Base-by-base conservation (phyloP, 2,113 vertebrate genomes). In the Daphoenositta chrysoptera region DNA sequence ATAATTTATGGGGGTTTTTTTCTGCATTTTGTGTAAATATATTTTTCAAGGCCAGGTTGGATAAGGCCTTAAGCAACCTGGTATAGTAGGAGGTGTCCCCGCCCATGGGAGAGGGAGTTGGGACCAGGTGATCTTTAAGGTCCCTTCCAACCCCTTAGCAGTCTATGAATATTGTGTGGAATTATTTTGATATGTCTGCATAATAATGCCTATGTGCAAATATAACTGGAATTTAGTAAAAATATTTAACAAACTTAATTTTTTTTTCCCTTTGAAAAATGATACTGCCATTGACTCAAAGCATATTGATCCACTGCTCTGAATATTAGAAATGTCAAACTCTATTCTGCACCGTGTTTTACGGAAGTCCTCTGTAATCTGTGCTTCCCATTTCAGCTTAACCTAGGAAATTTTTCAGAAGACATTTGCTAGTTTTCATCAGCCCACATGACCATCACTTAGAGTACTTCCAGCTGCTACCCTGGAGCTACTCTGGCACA, bases 1-100 rank as follows among this genome's bases (percentile, higher is more conserved):
- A n/a, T 31, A 1, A 35, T n/a, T 82, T 48, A 1, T 7, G 11
- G 21, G 35, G 1, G 6, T 30, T 18, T 37, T 50, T 3, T 10
- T 15, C 23, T 45, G 17, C 3, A 64, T 51, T 58, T 83, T 56
- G 15, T 15, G 21, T 37, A 15, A 35, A 28, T 48, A 13, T 23
- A 37, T 27, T 35, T 60, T 54, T 69, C 24, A 76, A 61, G 61
- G 30, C 11, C 47, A 69, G 4, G 3, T 9, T 89, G 14, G 21
- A 35, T 22, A 61, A 61, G 17, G 14, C n/a, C 20, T 68, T 47
- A 11, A 68, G 39, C 13, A 68, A n/a, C 7, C n/a, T 60, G 4
- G 1, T 26, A 5, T 18, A 24, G 31, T 31, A 15, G 31, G 50
- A 26, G 4, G 12, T 33, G 33, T 17, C 8, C 6, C 27, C 51